Base-by-base conservation (phyloP, 1,140 invertebrate species). In the Oreohelix idahoensis region DNA sequence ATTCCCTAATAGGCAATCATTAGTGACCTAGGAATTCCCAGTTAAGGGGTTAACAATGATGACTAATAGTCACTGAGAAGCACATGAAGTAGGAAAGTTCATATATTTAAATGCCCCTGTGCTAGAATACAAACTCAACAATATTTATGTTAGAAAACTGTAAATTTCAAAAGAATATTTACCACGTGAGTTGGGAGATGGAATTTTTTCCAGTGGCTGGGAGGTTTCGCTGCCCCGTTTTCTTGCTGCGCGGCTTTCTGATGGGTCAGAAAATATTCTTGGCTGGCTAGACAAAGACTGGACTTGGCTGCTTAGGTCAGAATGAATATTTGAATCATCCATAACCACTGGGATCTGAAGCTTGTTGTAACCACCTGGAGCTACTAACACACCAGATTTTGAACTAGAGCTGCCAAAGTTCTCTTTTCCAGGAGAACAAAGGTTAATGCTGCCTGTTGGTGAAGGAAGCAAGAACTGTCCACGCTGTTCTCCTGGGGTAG, bases 361-460 rank as follows among this genome's bases (percentile, higher is more conserved):
- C 26, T 53, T 58, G 29, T 38, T 49, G 45, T 29, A 53, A 38
- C 35, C 20, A 39, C 38, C 58, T 38, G 32, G 17, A 39, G 32
- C 13, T 35, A 53, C 29, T 49, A 49, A 45, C 13, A 8, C 39
- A 53, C 23, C 53, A 26, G 39, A 42, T 35, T 42, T 45, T 4
- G 36, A 42, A 23, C 5, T 42, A 15, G 45, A 53, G 74, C 45
- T 79, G 32, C 79, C 23, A 39, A 81, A 74, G 39, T 82, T 82
- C 71, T 82, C 80, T 58, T 82, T 82, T 45, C 80, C 80, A n/a
- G 80, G 80, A 38, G 80, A 82, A 45, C 70, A 74, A 45, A 53
- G 49, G 38, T 82, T 81, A 71, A 81, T 71, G 79, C 79, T 71
- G 79, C 69, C 45, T 70, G 79, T 17, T 26, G 79, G 42, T 17